Conservation (phyloP, 1,140 invertebrate species). For the Euwallacea fornicatus region DNA sequence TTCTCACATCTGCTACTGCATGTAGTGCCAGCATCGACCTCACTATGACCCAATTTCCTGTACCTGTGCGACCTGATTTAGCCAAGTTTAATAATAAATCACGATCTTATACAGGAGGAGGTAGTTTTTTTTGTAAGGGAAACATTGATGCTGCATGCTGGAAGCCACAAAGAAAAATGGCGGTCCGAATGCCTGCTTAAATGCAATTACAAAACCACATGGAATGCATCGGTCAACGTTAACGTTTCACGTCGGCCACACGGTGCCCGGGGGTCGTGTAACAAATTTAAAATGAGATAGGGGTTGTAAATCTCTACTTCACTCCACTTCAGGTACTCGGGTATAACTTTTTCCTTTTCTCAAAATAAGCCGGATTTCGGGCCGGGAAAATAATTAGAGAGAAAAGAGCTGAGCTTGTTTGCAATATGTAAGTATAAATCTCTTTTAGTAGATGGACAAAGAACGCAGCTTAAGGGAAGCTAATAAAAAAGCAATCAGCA, state of each 20-base stretch:
- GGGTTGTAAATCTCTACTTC: not conserved
- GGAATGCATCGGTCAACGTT: constrained; percentile 4
- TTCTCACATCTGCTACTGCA: too few relatives aligned
- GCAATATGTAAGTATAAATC: not conserved
- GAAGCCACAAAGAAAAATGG: not conserved
- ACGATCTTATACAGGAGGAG: too few relatives aligned
- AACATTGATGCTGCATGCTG: too few relatives aligned
- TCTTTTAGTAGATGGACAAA: too few relatives aligned
- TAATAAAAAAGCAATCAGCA: not conserved
- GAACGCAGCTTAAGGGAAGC: too few relatives aligned
- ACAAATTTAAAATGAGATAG: constrained; percentile 7
- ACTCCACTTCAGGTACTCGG: not conserved
- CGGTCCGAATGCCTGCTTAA: too few relatives aligned
- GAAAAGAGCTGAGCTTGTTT: not conserved
- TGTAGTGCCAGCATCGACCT: too few relatives aligned
- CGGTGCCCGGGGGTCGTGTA: not conserved
- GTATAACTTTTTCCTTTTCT: not conserved
- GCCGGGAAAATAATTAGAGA: not conserved
- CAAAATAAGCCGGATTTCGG: too few relatives aligned
- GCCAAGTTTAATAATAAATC: too few relatives aligned
- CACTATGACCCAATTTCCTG: too few relatives aligned
- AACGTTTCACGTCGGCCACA: constrained; percentile 2
- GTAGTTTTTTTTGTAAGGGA: too few relatives aligned
- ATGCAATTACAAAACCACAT: not conserved
- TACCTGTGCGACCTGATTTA: too few relatives aligned